These are phyloP conservation scores for Trissolcus basalis DNA, from an alignment of 1,140 invertebrate species.

Conservation along the genomic window DNA sequence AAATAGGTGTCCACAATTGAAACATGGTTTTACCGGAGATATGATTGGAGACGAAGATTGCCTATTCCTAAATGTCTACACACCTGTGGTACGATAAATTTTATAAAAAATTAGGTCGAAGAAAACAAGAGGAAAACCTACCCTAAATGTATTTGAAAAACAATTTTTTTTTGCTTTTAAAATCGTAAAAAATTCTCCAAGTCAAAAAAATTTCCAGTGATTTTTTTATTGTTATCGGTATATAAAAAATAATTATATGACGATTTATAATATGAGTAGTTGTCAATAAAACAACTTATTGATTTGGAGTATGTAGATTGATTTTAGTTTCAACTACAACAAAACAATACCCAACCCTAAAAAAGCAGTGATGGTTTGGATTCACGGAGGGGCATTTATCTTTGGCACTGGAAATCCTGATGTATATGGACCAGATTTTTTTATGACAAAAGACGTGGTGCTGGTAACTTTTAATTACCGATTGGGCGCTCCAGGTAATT, in stretches of 20 bases:
- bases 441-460: conserved; percentile 14
- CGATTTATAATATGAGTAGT: no score
- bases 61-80: conserved; percentile 31
- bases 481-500: conserved; percentile 12
- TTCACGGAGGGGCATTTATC: conserved; percentile 23
- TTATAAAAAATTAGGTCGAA: no score
- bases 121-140: no score
- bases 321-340: no score
- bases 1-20: conserved; percentile 24
- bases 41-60: conserved; percentile 30
- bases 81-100: conserved; percentile 21
- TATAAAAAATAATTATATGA: no score
- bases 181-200: no score
- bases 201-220: no score
- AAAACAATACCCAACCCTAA: neutral
- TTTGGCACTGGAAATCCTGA: conserved; percentile 24
- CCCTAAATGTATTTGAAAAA: no score
- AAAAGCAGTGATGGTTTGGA: conserved; percentile 29
- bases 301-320: no score
- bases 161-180: no score
- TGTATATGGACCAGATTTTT: conserved; percentile 23
- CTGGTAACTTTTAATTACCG: conserved; percentile 33
- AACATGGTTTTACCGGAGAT: neutral
- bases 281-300: no score
- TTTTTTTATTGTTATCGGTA: no score